These are phyloP conservation scores for Macrostomum lignano DNA, from an alignment of 1,140 invertebrate genomes.

Conservation along the genomic window DNA sequence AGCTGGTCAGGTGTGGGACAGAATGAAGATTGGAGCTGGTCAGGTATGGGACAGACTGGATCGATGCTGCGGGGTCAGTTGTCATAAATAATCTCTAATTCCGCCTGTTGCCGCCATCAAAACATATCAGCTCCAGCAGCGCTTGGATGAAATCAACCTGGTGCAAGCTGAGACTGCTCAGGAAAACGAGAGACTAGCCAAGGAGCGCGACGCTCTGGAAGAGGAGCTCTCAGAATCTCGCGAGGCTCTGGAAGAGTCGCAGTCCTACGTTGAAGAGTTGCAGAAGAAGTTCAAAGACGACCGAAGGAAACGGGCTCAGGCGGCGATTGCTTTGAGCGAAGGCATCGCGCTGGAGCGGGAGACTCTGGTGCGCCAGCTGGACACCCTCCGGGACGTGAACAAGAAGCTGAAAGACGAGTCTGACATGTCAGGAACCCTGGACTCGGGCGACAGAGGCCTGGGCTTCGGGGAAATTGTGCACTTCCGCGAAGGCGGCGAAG, in stretches of 20 bases:
- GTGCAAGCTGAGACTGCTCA: constrained; percentile 22
- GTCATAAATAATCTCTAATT: too few species aligned
- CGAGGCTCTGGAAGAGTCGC: constrained; percentile 19
- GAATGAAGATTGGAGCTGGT: too few species aligned
- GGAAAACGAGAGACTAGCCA: constrained; percentile 25
- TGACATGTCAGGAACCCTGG: too few species aligned
- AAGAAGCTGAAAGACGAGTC: constrained; percentile 2
- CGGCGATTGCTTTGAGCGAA: constrained; percentile 26
- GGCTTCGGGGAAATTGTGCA: too few species aligned
- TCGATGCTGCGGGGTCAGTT: too few species aligned
- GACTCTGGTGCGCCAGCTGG: constrained; percentile 29
- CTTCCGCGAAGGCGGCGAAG: too few species aligned
- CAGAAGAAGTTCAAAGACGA: constrained; percentile 23
- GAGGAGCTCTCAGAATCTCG: constrained; percentile 20
- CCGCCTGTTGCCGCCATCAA: constrained; percentile 6
- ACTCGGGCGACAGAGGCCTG: too few species aligned
- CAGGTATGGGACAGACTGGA: too few species aligned
- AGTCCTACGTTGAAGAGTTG: constrained; percentile 21
- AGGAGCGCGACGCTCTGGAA: constrained; percentile 23
- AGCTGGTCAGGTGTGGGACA: too few species aligned
- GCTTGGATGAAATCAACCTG: constrained; percentile 18
- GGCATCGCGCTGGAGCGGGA: constrained; percentile 30
- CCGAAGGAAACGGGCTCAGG: constrained; percentile 24
- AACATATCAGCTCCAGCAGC: constrained; percentile 20
- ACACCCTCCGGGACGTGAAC: constrained; percentile 21